Evolutionary conservation across 2,888 invertebrate genomes (phyloP), one percentile per base, ranked within the genome.

Genomic region (Spialia ferax): DNA sequence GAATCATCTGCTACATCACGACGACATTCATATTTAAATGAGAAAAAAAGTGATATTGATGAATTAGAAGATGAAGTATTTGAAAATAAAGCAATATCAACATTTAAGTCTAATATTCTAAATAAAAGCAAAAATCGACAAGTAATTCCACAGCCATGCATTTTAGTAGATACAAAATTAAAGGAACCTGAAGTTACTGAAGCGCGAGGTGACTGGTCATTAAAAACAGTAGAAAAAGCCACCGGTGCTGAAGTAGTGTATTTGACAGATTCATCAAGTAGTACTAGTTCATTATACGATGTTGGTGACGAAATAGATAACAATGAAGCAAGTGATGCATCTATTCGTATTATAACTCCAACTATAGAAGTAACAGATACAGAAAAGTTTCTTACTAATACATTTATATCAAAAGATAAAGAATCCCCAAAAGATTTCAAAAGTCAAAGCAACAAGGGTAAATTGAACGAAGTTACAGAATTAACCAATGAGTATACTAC

Each of bases 201-300:
- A 81, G 94, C 95, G 45, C 94, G 95, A 72, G 95, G 94, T 3
- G 91, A 94, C 55, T 94, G 95, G 89, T 91, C 92, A 11, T 88
- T 94, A 69, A 82, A 89, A 78, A 90, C 87, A n/a, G 79, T 89
- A 20, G 94, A 94, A 71, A 91, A 94, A 80, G 87, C 94, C 70
- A 91, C 94, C 57, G 95, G 95, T 4, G 96, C 96, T 23, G 97
- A 97, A 86, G 83, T 96, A 11, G 96, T 96, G 1, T 96, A 95
- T 82, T 88, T 96, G 54, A 95, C 96, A 67, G 96, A 96, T 73
- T 94, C 95, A 15, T 96, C 96, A 5, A 95, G 95, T 72, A 95
- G 95, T 75, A 94, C 95, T 13, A 95, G 95, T 75, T 95, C 95
- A 71, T 77, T 95, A 65, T 90, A 94, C 77, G 95, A 95, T 71